Base-by-base conservation (phyloP, 2,797 vertebrate species). In the Lophura swinhoii region DNA sequence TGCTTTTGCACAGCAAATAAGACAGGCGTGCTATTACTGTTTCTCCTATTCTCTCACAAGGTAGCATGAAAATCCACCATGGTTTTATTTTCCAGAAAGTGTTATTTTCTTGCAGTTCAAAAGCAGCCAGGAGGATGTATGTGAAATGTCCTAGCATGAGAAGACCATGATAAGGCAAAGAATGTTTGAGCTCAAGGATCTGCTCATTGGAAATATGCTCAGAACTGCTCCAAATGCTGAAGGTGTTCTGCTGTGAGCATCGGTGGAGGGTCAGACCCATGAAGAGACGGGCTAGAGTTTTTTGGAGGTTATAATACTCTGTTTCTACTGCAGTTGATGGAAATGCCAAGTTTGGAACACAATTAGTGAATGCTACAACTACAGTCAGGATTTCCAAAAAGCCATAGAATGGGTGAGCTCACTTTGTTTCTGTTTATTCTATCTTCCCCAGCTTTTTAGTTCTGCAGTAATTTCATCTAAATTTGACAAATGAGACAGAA, bases 121-220 rank as follows among this genome's bases (percentile, higher is more conserved):
- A 41, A 66, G 24, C 37, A 86, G 6, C 14, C 59, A 26, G 31
- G 5, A 74, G 6, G 9, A 43, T 63, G 62, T 55, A 7, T 7
- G 5, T 43, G 55, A 62, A 33, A 13, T 51, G 28, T 71, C 59
- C 15, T 35, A 55, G 14, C 15, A 15, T 1, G 35, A 46, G 8
- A 17, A 73, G 18, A 33, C 13, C 2, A 1, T 3, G 13, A 17
- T 33, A 7, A 15, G 10, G 7, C 12, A 48, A 28, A 55, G 15
- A 87, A 6, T 29, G 48, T 29, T 39, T 46, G 24, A 77, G 9
- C 15, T 3, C 2, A 24, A 87, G 37, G 33, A 14, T 2, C 18
- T 35, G 22, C 15, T 49, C 16, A 1, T 1, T 15, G 5, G 21
- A 31, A 72, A 43, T 2, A 2, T 0, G 23, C 35, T 5, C 58